These are phyloP conservation scores for Micropterix aruncella DNA, from an alignment of 2,888 invertebrate species.

Conservation along the genomic window DNA sequence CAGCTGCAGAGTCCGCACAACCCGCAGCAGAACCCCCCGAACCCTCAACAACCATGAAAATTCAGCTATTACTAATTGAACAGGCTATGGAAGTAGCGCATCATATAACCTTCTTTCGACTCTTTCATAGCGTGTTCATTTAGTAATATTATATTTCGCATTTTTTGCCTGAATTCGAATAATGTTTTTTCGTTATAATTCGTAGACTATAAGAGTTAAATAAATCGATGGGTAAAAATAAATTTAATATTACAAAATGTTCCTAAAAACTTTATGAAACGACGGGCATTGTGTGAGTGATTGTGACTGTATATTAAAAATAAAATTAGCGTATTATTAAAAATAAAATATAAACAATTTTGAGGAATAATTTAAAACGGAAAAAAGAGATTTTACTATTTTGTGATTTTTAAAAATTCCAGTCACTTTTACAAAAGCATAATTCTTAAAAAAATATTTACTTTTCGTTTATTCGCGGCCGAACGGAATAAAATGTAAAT, in stretches of 20 bases:
- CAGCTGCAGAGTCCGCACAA: constrained; percentile 10
- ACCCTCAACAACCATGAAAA: constrained; percentile 48
- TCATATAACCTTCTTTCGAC: constrained; percentile 6
- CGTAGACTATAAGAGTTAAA: constrained; percentile 2
- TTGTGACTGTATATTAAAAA: background rate
- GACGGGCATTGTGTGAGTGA: background rate
- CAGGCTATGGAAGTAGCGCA: constrained; percentile 5
- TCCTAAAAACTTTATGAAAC: constrained; percentile 11
- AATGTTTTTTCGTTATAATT: constrained; percentile 1
- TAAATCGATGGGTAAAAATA: constrained; percentile 7
- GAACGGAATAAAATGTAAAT: no score
- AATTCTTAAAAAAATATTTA: no score
- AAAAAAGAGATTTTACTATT: no score
- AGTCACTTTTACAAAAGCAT: no score
- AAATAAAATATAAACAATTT: no score
- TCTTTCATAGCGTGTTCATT: constrained; percentile 10
- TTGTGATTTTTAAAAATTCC: no score
- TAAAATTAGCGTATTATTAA: background rate
- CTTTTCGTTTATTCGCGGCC: no score
- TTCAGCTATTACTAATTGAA: constrained; percentile 66
- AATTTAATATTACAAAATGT: constrained; percentile 5
- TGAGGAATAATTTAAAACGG: no score
- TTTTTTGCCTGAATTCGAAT: background rate
- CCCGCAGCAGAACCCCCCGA: constrained; percentile 25
- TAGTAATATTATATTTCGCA: constrained; percentile 10